phyloP scores from a whole-genome alignment of 2,113 vertebrate genomes.

The Eulacestoma nigropectus region DNA sequence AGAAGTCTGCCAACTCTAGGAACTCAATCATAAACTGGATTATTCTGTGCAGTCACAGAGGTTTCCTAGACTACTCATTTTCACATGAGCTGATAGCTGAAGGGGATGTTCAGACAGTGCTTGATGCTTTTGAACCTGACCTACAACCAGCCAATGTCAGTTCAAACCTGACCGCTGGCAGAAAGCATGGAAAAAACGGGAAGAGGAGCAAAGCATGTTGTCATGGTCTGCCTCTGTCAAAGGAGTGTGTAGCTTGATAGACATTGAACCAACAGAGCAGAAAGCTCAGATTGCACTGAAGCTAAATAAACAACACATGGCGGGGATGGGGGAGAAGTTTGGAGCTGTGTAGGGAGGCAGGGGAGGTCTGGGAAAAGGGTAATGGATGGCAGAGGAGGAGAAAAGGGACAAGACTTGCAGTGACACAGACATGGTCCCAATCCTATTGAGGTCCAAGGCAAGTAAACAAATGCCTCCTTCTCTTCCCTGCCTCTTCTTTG shows the following conservation, averaged over 20 bases:
- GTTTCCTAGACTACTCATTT: slow-evolving; percentile 30
- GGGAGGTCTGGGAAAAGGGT: background rate
- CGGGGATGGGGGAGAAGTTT: fast-evolving
- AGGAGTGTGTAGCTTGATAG: background rate
- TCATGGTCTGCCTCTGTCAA: slow-evolving; percentile 7
- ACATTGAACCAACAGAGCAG: slow-evolving; percentile 13
- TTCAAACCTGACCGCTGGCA: background rate
- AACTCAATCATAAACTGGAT: background rate
- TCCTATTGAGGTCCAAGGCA: background rate
- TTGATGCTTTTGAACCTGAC: slow-evolving; percentile 39
- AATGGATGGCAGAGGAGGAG: background rate
- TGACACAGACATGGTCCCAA: background rate
- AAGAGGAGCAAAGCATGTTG: background rate
- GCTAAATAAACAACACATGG: background rate
- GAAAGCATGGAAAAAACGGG: background rate
- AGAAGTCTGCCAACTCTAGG: background rate
- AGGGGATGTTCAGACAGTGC: slow-evolving; percentile 26
- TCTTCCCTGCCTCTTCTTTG: background rate
- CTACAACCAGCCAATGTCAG: slow-evolving; percentile 28
- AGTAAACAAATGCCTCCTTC: background rate
- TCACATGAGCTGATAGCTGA: slow-evolving; percentile 4
- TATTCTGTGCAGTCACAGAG: background rate
- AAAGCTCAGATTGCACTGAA: background rate
- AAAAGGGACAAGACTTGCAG: background rate
- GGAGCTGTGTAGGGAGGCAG: background rate